Percentiles rank a stretch among this genome's conserved stretches.
phyloP scores from a whole-genome alignment of 2,888 invertebrate genomes.

The Oxyscelio sp. region DNA sequence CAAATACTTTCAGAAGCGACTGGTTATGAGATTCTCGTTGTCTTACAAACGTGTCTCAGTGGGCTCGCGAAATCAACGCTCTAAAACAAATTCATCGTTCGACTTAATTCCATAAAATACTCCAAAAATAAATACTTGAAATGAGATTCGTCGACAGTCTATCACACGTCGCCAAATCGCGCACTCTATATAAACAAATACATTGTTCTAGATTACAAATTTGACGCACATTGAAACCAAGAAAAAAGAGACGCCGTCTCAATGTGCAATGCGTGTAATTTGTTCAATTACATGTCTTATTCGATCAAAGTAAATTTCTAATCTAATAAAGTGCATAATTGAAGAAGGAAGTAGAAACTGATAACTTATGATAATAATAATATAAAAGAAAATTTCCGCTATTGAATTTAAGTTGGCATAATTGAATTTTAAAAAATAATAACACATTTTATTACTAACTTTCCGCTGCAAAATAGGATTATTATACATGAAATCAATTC shows the following conservation, averaged over 20 bases:
- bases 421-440: no score
- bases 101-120: slow-evolving; percentile 46
- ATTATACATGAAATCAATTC: no score
- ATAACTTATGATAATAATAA: no score
- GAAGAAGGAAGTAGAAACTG: no score
- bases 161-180: slow-evolving; percentile 19
- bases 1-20: slow-evolving; percentile 51
- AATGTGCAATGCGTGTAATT: slow-evolving; percentile 33
- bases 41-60: slow-evolving; percentile 8
- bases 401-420: no score
- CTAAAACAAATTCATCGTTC: not conserved
- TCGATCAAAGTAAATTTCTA: slow-evolving; percentile 12
- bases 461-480: no score
- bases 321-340: slow-evolving; percentile 30
- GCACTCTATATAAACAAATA: slow-evolving; percentile 25
- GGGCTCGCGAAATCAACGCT: slow-evolving; percentile 8
- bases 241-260: slow-evolving; percentile 23
- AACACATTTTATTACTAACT: no score
- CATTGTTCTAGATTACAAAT: slow-evolving; percentile 31
- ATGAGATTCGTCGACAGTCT: slow-evolving; percentile 46
- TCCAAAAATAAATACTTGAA: slow-evolving; percentile 57
- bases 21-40: slow-evolving; percentile 35
- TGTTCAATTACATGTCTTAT: slow-evolving; percentile 46
- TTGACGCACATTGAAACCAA: slow-evolving; percentile 20
- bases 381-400: no score